These are phyloP conservation scores for Nothoprocta pentlandii DNA, from an alignment of 2,113 vertebrate genomes.

Conservation along the genomic window DNA sequence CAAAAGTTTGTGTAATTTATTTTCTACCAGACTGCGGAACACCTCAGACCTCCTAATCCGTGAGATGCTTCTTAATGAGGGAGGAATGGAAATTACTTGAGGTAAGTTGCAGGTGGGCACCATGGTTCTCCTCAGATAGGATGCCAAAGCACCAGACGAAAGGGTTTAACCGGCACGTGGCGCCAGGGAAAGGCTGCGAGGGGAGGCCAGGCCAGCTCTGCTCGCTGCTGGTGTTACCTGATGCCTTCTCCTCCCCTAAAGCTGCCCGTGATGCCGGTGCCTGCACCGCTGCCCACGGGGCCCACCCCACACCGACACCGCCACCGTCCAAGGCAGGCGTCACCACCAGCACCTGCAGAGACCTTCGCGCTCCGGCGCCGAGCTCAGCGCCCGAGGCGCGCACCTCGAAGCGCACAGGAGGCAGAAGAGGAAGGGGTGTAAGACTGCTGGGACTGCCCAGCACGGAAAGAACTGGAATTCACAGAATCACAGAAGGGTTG, in stretches of 20 bases:
- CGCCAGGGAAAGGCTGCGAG: background rate
- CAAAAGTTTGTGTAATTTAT: rapidly evolving
- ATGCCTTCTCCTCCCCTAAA: background rate
- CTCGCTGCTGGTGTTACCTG: no score
- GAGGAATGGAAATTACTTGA: background rate
- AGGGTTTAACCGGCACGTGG: background rate
- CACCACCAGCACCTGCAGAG: background rate
- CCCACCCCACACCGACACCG: no score
- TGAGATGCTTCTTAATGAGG: background rate
- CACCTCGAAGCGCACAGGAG: rapidly evolving
- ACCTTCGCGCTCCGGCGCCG: rapidly evolving
- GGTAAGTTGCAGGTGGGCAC: background rate
- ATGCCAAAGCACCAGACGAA: background rate
- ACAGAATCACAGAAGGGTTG: no score
- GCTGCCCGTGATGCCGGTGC: rapidly evolving
- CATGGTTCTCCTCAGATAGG: background rate
- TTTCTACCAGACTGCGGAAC: background rate
- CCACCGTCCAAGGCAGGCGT: no score
- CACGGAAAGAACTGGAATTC: rapidly evolving
- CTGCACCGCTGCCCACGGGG: background rate
- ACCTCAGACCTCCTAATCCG: no score
- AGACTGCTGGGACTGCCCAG: background rate
- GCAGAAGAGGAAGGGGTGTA: rapidly evolving
- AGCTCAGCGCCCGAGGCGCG: rapidly evolving
- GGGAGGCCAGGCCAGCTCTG: background rate